Evolutionary conservation across 2,113 vertebrate genomes (phyloP), one percentile per base, ranked within the genome.

Genomic region (Sphyrna mokarran): DNA sequence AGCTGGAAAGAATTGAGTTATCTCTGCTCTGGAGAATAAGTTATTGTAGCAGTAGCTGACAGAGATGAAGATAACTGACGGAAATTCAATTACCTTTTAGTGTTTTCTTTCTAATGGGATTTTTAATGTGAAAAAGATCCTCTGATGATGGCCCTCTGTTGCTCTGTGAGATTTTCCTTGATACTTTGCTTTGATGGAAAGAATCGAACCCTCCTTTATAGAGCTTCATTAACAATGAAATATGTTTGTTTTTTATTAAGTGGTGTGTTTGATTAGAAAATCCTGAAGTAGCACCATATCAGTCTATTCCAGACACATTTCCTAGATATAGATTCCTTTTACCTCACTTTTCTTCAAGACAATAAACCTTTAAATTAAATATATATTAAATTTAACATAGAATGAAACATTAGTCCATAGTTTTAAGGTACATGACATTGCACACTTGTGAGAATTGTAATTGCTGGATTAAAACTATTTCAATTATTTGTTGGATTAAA

Each of bases 21-120:
- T 99, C 98, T 98, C 96, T 98, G 97, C 98, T 98, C 97, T 97
- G 96, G 98, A 98, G 98, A 99, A 98, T 99, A 99, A 99, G 98
- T 99, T 99, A 99, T 98, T 99, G 98, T 98, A 98, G 98, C 97
- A 98, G 98, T 98, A 98, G 98, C 98, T 99, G 99, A 99, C 99
- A 99, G 98, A 98, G 98, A 99, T 99, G 98, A 98, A 99, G 99
- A 99, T 99, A 99, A 99, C 98, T 98, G 98, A 98, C 97, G 98
- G 98, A 99, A 99, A 99, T 99, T 99, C 99, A 99, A 99, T 99
- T 99, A 99, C 98, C 98, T 99, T 99, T 99, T 99, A 98, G 98
- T 99, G 98, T 99, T 99, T 99, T 99, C 98, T 98, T 99, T 99
- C 98, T 99, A 99, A 99, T 99, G 98, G 99, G 98, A 99, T 99